phyloP scores from a whole-genome alignment of 2,113 vertebrate genomes.

The Sylvilagus bachmani region DNA sequence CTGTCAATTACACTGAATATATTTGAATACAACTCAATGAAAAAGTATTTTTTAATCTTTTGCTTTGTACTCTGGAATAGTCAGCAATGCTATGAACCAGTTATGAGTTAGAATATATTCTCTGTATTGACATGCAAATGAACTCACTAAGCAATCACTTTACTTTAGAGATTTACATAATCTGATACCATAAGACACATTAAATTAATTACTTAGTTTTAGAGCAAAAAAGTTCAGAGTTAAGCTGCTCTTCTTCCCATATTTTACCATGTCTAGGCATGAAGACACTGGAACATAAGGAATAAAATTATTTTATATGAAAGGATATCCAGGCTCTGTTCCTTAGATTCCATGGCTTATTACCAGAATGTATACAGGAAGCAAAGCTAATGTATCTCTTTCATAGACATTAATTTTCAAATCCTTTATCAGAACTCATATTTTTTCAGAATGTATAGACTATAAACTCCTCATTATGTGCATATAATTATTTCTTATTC shows the following conservation, averaged over 20 bases:
- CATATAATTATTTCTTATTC: constrained; percentile 24
- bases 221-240: constrained; percentile 63
- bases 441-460: background rate
- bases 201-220: constrained; percentile 62
- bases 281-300: background rate
- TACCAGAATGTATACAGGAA: background rate
- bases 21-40: constrained; percentile 52
- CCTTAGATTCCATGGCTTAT: background rate
- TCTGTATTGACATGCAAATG: constrained; percentile 68
- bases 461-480: background rate
- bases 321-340: background rate
- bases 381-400: background rate
- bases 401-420: constrained; percentile 3
- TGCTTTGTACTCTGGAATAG: constrained; percentile 58
- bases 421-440: background rate
- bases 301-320: background rate
- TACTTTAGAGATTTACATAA: constrained; percentile 76
- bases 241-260: background rate
- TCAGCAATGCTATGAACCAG: background rate
- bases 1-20: constrained; percentile 20
- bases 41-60: constrained; percentile 61
- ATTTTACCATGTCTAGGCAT: background rate
- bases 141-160: constrained; percentile 74
- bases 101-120: constrained; percentile 63
- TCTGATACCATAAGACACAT: constrained; percentile 62